A percentile compares a stretch with the other conserved stretches of the same genome.
These are phyloP conservation scores for Mystacides longicornis DNA, from an alignment of 2,888 invertebrate species.

Conservation along the genomic window DNA sequence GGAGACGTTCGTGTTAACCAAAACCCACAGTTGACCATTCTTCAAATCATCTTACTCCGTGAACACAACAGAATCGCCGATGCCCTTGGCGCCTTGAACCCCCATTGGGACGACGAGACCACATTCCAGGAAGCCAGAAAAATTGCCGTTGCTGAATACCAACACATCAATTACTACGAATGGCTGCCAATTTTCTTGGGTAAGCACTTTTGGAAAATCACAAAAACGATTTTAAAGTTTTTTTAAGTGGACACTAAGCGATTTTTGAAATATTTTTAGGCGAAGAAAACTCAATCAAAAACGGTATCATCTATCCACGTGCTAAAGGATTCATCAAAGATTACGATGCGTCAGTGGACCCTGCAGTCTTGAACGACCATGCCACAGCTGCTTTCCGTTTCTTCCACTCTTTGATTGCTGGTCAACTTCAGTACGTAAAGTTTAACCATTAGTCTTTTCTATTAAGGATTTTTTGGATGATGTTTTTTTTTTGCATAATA, in stretches of 20 bases:
- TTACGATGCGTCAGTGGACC: conserved; percentile 58
- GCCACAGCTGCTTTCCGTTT: conserved; percentile 67
- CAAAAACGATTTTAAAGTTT: neutral
- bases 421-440: conserved; percentile 61
- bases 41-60: conserved; percentile 59
- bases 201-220: conserved; percentile 27
- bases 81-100: conserved; percentile 54
- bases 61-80: conserved; percentile 70
- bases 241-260: no score
- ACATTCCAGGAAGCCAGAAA: conserved; percentile 66
- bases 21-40: conserved; percentile 61
- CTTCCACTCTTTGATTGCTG: conserved; percentile 65
- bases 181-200: conserved; percentile 70
- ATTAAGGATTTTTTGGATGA: no score
- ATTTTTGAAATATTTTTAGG: conserved; percentile 39
- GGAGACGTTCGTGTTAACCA: conserved; percentile 65
- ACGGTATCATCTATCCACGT: conserved; percentile 55
- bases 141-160: conserved; percentile 61
- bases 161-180: conserved; percentile 69
- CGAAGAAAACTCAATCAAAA: conserved; percentile 52
- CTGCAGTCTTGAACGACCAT: conserved; percentile 60
- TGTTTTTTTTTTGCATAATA: no score
- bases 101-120: conserved; percentile 68
- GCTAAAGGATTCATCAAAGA: conserved; percentile 55
- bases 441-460: no score